These are phyloP conservation scores for Drosophila suzukii DNA, from an alignment of 1,140 invertebrate species.

Conservation along the genomic window DNA sequence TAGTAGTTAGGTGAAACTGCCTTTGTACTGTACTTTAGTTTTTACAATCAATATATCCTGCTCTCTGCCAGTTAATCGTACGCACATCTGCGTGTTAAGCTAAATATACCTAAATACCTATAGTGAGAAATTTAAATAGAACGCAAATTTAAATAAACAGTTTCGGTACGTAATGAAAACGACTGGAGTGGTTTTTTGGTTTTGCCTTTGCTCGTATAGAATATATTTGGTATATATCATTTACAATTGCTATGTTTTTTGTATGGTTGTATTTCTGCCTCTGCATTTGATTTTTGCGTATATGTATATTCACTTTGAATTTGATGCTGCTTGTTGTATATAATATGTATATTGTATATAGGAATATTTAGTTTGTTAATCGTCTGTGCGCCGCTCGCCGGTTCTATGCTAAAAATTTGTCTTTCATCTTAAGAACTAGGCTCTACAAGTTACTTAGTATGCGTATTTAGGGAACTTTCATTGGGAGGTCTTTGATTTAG, in stretches of 20 bases:
- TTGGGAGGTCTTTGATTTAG: slow-evolving; percentile 80
- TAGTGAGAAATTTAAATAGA: slow-evolving; percentile 50
- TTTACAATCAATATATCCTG: slow-evolving; percentile 46
- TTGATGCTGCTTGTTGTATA: slow-evolving; percentile 53
- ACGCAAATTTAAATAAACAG: slow-evolving; percentile 36
- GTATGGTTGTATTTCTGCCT: slow-evolving; percentile 61
- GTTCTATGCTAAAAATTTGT: slow-evolving; percentile 49
- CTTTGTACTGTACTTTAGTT: slow-evolving; percentile 71
- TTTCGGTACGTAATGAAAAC: slow-evolving; percentile 20
- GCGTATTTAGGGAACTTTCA: slow-evolving; percentile 76
- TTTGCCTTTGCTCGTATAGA: slow-evolving; percentile 64
- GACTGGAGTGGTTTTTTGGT: slow-evolving; percentile 3
- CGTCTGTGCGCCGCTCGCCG: slow-evolving; percentile 52
- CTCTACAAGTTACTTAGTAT: slow-evolving; percentile 64
- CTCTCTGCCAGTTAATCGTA: slow-evolving; percentile 52
- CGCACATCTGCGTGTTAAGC: slow-evolving; percentile 26
- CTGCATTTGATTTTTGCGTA: slow-evolving; percentile 73
- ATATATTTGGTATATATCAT: slow-evolving; percentile 75
- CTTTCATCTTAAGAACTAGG: slow-evolving; percentile 53
- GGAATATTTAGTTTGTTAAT: slow-evolving; percentile 82
- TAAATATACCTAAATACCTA: slow-evolving; percentile 34
- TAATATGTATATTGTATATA: slow-evolving; percentile 76
- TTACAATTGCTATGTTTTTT: slow-evolving; percentile 69
- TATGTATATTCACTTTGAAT: slow-evolving; percentile 55
- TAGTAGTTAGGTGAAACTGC: slow-evolving; percentile 66